Evolutionary conservation across 2,113 vertebrate genomes (phyloP).

Genomic region (Saimiri boliviensis): DNA sequence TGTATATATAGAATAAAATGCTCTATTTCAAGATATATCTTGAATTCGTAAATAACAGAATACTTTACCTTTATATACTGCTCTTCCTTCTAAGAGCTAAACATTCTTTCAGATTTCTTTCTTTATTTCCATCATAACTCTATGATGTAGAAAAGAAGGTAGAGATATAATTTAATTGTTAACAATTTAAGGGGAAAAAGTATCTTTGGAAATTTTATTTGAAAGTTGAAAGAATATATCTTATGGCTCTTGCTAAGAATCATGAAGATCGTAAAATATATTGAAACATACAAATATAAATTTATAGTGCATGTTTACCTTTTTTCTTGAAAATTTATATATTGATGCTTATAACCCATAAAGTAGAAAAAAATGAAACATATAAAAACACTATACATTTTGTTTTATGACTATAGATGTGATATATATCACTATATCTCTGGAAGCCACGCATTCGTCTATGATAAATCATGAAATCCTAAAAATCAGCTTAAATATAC

Average conservation of each 20-base stretch:
- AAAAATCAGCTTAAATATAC: slow-evolving; percentile 46
- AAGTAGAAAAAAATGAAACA: slow-evolving; percentile 42
- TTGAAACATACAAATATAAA: slow-evolving; percentile 1
- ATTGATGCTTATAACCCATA: background rate
- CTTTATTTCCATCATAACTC: slow-evolving; percentile 19
- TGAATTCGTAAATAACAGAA: slow-evolving; percentile 40
- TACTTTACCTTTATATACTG: background rate
- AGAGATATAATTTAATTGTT: slow-evolving; percentile 41
- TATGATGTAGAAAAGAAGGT: background rate
- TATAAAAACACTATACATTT: slow-evolving; percentile 58
- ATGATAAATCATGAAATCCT: slow-evolving; percentile 8
- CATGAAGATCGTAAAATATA: slow-evolving; percentile 43
- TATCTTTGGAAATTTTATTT: slow-evolving; percentile 49
- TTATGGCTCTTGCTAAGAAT: slow-evolving; percentile 1
- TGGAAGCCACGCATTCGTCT: slow-evolving; percentile 41
- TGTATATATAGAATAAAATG: background rate
- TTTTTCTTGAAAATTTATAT: slow-evolving; percentile 51
- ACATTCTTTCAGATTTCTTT: slow-evolving; percentile 46
- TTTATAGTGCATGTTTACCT: background rate
- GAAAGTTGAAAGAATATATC: slow-evolving; percentile 34
- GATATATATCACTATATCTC: slow-evolving; percentile 31
- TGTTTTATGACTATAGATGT: background rate
- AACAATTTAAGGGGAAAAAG: slow-evolving; percentile 23
- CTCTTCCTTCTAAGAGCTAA: slow-evolving; percentile 37
- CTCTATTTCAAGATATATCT: slow-evolving; percentile 56